Percentiles rank a stretch among this genome's conserved stretches.
phyloP scores from a whole-genome alignment of 2,113 vertebrate species.

The Chelonoidis abingdonii region DNA sequence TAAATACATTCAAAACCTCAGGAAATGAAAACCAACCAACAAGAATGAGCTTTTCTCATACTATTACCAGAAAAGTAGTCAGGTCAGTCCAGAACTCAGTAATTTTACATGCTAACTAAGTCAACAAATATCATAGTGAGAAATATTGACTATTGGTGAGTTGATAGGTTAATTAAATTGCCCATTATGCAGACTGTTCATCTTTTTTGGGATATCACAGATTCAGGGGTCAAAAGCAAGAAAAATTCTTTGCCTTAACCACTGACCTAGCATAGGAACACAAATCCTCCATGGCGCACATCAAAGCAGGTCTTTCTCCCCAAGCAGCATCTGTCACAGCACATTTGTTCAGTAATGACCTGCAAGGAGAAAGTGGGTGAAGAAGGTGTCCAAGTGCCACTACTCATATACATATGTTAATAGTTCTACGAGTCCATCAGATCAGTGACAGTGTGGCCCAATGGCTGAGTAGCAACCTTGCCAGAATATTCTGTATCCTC shows the following conservation, averaged over 20 bases:
- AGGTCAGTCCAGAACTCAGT: not conserved
- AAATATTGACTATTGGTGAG: not conserved
- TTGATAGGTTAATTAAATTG: not conserved
- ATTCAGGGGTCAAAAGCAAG: not conserved
- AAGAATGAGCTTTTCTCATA: not conserved
- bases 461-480: not conserved
- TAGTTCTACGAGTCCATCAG: not conserved
- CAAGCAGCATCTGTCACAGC: not conserved
- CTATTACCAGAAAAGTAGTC: not conserved
- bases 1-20: not conserved
- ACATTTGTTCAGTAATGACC: not conserved
- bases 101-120: not conserved
- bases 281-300: not conserved
- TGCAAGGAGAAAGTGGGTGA: not conserved
- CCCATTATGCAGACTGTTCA: not conserved
- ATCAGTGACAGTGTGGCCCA: not conserved
- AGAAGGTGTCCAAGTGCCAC: not conserved
- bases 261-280: not conserved
- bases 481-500: not conserved
- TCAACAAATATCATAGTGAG: not conserved
- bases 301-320: slow-evolving; percentile 16
- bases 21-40: accelerated
- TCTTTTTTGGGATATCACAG: not conserved
- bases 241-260: not conserved
- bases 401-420: not conserved